Percentiles rank a stretch among this genome's conserved stretches.
phyloP scores from a whole-genome alignment of 2,797 vertebrate genomes.

The Syngnathus rostellatus region DNA sequence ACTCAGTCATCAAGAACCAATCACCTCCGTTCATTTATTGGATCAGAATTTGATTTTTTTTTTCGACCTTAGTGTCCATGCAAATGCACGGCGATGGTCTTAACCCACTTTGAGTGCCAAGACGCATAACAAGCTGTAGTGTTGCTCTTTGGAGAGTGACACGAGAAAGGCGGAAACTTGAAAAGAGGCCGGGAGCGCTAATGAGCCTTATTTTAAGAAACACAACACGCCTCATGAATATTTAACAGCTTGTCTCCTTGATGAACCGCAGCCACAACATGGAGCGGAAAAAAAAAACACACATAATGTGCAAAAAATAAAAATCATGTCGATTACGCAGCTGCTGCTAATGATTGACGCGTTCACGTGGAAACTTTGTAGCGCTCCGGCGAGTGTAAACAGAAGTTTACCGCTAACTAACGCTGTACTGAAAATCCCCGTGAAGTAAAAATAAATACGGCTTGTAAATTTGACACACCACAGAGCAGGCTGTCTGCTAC shows the following conservation, averaged over 20 bases:
- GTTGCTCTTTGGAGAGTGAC: slow-evolving; percentile 11
- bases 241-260: slow-evolving; percentile 61
- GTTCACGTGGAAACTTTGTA: not conserved
- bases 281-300: slow-evolving; percentile 22
- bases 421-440: not conserved
- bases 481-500: no score
- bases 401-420: not conserved
- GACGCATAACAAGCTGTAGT: not conserved
- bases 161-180: slow-evolving; percentile 14
- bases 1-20: not conserved
- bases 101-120: slow-evolving; percentile 4
- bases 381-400: not conserved
- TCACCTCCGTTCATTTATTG: not conserved
- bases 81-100: not conserved
- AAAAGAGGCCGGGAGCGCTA: slow-evolving; percentile 65
- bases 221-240: slow-evolving; percentile 62
- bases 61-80: not conserved
- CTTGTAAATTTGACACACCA: not conserved
- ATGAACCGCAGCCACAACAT: slow-evolving; percentile 51
- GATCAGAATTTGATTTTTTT: not conserved
- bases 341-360: not conserved
- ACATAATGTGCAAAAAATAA: slow-evolving; percentile 1
- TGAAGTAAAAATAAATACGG: not conserved
- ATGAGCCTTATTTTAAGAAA: slow-evolving; percentile 76
- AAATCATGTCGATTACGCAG: not conserved